These are phyloP conservation scores for Neodon shergylaensis DNA, from an alignment of 2,113 vertebrate species.

Conservation along the genomic window DNA sequence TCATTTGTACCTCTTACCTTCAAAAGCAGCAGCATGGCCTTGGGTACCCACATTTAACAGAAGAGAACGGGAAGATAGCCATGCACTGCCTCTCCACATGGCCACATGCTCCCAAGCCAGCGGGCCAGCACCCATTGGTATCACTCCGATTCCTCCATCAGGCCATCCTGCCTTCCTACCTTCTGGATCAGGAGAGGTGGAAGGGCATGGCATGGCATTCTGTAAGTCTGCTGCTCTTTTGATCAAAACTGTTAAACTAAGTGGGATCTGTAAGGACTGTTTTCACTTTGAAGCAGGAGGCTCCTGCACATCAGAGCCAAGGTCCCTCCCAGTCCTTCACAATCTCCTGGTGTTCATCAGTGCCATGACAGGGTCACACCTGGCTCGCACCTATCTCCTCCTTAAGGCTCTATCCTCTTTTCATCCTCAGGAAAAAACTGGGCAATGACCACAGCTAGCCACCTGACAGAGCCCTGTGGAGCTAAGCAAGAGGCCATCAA, in stretches of 20 bases:
- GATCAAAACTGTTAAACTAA: neutral
- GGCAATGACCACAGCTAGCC: fast-evolving
- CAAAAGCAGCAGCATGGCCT: neutral
- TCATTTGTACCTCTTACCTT: neutral
- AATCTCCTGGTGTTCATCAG: neutral
- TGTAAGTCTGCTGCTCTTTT: neutral
- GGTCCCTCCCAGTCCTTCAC: neutral
- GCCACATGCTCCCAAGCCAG: neutral
- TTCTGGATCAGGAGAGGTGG: neutral
- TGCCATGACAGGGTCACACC: neutral
- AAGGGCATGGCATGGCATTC: neutral
- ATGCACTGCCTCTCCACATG: neutral
- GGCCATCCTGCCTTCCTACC: neutral
- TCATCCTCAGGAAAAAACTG: neutral
- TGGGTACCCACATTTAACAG: neutral
- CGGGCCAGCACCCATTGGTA: neutral
- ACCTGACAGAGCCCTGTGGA: neutral
- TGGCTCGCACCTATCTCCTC: neutral
- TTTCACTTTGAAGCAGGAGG: neutral
- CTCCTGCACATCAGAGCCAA: neutral
- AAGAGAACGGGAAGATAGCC: neutral
- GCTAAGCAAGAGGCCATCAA: fast-evolving
- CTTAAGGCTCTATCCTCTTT: too few species aligned
- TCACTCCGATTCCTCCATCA: neutral
- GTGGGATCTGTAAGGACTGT: too few species aligned